Conservation (phyloP, 2,888 invertebrate species). For the Trissoscelio sp. region DNA sequence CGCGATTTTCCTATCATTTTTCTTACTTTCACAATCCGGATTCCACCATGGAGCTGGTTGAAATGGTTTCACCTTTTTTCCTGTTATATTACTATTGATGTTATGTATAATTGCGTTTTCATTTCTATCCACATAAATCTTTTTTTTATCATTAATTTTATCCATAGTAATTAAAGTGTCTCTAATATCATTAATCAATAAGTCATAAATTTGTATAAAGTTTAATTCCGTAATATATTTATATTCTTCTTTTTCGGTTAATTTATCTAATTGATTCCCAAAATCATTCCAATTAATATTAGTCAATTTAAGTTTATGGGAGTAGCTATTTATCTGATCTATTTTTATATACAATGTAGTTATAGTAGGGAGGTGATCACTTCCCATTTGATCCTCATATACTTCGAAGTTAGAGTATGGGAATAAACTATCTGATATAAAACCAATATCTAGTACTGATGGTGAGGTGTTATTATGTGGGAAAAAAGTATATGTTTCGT, state of each 20-base stretch:
- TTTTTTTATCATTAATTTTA: too few species aligned
- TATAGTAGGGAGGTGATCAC: neutral
- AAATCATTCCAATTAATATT: neutral
- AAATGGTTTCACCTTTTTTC: too few species aligned
- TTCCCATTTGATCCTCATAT: neutral
- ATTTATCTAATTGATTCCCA: too few species aligned
- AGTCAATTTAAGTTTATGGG: neutral
- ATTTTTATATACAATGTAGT: neutral
- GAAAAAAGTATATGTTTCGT: constrained; percentile 1
- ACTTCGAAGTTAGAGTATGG: neutral
- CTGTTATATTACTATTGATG: too few species aligned
- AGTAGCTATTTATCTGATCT: neutral
- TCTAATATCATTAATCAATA: too few species aligned
- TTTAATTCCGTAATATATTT: neutral
- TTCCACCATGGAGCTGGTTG: constrained; percentile 26
- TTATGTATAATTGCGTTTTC: too few species aligned
- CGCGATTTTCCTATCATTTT: neutral
- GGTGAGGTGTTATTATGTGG: constrained; percentile 5
- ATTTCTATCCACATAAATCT: too few species aligned
- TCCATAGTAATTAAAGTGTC: too few species aligned
- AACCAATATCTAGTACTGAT: constrained; percentile 2
- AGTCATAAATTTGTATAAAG: too few species aligned
- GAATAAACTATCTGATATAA: neutral
- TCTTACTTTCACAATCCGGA: neutral
- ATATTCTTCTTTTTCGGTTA: neutral